These are phyloP conservation scores for Ctena decussata DNA, from an alignment of 2,888 invertebrate genomes.

Conservation along the genomic window DNA sequence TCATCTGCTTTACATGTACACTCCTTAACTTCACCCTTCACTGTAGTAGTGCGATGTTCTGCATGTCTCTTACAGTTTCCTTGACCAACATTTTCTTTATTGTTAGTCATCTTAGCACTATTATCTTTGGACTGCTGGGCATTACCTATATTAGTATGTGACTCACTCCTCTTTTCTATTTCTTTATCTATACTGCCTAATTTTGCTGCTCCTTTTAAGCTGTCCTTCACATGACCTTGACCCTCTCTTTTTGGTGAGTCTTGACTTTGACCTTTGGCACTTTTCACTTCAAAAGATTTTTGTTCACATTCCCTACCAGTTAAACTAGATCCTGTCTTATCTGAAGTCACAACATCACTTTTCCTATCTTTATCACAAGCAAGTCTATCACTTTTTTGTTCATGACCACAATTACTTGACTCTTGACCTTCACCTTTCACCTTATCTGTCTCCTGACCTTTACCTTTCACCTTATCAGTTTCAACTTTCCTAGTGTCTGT, in stretches of 20 bases:
- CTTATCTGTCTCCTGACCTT: neutral
- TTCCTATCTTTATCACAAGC: neutral
- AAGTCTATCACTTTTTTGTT: neutral
- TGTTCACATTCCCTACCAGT: neutral
- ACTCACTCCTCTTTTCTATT: neutral
- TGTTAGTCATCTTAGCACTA: neutral
- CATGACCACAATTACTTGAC: neutral
- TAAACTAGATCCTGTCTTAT: neutral
- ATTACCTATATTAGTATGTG: neutral
- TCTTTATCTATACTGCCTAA: neutral
- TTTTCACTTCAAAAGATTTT: neutral
- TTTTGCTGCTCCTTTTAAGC: neutral
- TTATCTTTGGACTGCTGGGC: neutral
- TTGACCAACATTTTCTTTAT: neutral
- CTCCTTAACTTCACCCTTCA: neutral
- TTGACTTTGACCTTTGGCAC: neutral
- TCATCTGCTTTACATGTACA: neutral
- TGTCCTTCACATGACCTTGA: neutral
- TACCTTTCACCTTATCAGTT: neutral
- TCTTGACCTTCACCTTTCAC: neutral
- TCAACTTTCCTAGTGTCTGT: neutral
- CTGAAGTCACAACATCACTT: neutral
- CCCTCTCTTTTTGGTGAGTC: neutral
- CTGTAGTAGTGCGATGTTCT: neutral
- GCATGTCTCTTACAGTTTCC: neutral